phyloP scores from a whole-genome alignment of 2,888 invertebrate genomes.

The Mythimna loreyi region DNA sequence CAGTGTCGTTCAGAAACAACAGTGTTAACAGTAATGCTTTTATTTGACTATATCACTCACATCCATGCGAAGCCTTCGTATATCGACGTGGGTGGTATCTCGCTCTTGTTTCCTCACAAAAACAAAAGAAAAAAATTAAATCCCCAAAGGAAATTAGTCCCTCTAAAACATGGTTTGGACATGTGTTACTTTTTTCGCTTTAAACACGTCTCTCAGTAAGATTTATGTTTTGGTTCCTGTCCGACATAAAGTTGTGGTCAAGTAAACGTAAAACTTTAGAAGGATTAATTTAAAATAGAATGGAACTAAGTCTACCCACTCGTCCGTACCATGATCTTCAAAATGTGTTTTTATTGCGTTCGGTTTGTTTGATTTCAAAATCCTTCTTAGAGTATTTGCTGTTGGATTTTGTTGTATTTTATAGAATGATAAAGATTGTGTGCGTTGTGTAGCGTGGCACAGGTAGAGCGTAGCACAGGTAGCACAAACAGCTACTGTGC shows the following conservation, averaged over 20 bases:
- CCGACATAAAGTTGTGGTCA: constrained; percentile 84
- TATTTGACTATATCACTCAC: constrained; percentile 71
- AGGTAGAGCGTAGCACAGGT: constrained; percentile 89
- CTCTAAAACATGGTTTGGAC: constrained; percentile 88
- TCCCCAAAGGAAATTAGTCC: constrained; percentile 89
- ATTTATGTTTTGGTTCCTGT: constrained; percentile 86
- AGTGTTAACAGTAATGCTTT: constrained; percentile 71
- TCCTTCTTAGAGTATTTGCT: constrained; percentile 78
- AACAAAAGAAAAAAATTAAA: constrained; percentile 81
- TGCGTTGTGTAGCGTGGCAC: constrained; percentile 72
- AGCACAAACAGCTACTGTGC: constrained; percentile 87
- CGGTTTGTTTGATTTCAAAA: constrained; percentile 82
- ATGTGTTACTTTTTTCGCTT: constrained; percentile 91
- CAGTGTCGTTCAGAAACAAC: constrained; percentile 59
- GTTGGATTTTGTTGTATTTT: constrained; percentile 84
- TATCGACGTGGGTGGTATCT: constrained; percentile 88
- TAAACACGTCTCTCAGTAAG: constrained; percentile 84
- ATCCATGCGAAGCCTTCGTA: constrained; percentile 70
- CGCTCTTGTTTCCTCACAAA: constrained; percentile 79
- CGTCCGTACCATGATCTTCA: constrained; percentile 45
- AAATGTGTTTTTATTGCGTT: constrained; percentile 70
- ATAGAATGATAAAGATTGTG: constrained; percentile 85
- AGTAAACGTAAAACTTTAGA: constrained; percentile 75
- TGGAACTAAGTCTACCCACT: constrained; percentile 63
- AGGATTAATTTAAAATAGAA: constrained; percentile 77